Base-by-base conservation (phyloP, 2,888 invertebrate species). In the Caenorhabditis uteleia region DNA sequence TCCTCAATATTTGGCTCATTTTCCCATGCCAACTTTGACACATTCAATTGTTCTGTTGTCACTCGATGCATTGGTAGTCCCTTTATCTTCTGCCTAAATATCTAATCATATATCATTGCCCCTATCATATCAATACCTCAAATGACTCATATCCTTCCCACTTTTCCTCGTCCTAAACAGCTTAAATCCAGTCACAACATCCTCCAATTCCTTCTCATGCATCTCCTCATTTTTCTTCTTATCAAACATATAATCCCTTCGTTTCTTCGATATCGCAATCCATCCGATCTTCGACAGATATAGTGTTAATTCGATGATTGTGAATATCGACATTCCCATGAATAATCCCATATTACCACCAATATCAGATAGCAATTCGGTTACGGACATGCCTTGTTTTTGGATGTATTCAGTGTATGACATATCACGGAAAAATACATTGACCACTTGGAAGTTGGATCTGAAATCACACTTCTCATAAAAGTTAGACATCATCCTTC, bases 301-400 rank as follows among this genome's bases (percentile, higher is more conserved):
- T 20, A 79, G 65, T 34, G 70, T 40, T 5, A 78, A 34, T 53
- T 80, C 80, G 36, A 70, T 66, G 23, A 76, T 55, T 0, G 79
- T 78, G 20, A 80, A 49, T 16, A 80, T 56, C 12, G 70, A 71
- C 77, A 80, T 80, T 26, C 80, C 80, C 56, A 81, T 55, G 51
- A 77, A 79, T 59, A 80, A 59, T 14, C 80, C 80, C 75, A 80
- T 75, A 31, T 77, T 80, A 10, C 80, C 80, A 43, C 80, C 80
- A 38, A 80, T 77, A 61, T 77, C 73, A 55, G 72, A 71, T 72
- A 73, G 62, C 18, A 73, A 62, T 43, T 77, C 72, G 5, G 69
- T 76, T 23, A 77, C 39, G 3, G 76, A 65, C 40, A 70, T 74
- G 23, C 70, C 71, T 31, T 77, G 74, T 39, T 76, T 64, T 54